Conservation (phyloP, 1,140 invertebrate species). For the Drosophila rufa region DNA sequence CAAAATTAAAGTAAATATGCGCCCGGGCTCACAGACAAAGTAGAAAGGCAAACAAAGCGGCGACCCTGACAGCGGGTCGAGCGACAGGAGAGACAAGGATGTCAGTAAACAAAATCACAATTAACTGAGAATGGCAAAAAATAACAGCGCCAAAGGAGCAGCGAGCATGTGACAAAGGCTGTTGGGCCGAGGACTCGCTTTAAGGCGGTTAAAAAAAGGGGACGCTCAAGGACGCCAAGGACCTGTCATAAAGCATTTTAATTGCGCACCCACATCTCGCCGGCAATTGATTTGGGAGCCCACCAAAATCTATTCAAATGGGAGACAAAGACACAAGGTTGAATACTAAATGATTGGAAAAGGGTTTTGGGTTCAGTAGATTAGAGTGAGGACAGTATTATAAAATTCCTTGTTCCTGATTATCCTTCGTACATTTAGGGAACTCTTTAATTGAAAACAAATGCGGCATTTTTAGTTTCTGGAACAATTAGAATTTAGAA, state of each 20-base stretch:
- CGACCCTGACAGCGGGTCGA: slow-evolving; percentile 23
- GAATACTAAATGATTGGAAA: slow-evolving; percentile 37
- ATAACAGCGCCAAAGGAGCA: slow-evolving; percentile 29
- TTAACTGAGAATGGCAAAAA: slow-evolving; percentile 79
- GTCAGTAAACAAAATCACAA: slow-evolving; percentile 81
- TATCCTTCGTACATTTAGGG: slow-evolving; percentile 91
- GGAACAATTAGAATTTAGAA: not conserved
- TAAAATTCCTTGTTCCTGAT: slow-evolving; percentile 95
- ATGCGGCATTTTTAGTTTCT: not conserved
- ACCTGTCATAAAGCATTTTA: slow-evolving; percentile 72
- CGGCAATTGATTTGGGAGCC: slow-evolving; percentile 22
- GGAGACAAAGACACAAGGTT: slow-evolving; percentile 17
- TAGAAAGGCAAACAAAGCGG: slow-evolving; percentile 72
- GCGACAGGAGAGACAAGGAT: slow-evolving; percentile 30
- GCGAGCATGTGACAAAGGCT: slow-evolving; percentile 44
- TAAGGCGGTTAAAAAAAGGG: slow-evolving; percentile 58
- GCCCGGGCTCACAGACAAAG: slow-evolving; percentile 67
- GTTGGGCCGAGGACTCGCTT: slow-evolving; percentile 37
- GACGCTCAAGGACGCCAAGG: slow-evolving; percentile 44
- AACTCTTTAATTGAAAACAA: not conserved
- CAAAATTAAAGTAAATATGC: slow-evolving; percentile 80
- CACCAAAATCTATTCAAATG: slow-evolving; percentile 23
- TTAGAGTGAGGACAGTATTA: slow-evolving; percentile 88
- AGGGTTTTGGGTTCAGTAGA: slow-evolving; percentile 28
- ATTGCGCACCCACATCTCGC: slow-evolving; percentile 53